Percentiles rank a stretch among this genome's conserved stretches.
Conservation (phyloP, 2,113 vertebrate species). For the Lagopus leucura region DNA sequence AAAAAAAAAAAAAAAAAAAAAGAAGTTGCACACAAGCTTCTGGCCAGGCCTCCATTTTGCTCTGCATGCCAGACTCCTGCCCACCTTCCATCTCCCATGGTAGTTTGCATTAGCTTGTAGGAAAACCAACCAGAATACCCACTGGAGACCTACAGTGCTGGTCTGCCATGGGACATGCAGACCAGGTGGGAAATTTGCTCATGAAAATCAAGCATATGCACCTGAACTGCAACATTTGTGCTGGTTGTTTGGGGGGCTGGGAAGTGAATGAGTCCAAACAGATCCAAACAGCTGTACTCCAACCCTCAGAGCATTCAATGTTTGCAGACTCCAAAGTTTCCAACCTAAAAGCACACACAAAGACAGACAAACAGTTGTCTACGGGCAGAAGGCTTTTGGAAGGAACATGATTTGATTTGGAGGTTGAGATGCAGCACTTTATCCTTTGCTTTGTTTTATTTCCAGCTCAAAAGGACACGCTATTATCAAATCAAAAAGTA, state of each 20-base stretch:
- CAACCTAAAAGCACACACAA: background rate
- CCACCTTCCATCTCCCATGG: background rate
- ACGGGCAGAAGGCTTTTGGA: accelerated
- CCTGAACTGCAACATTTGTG: conserved; percentile 21
- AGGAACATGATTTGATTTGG: background rate
- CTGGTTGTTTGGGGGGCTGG: background rate
- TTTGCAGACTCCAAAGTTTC: background rate
- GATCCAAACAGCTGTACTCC: background rate
- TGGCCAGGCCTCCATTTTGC: background rate
- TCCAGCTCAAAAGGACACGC: background rate
- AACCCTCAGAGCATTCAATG: background rate
- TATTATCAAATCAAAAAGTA: background rate
- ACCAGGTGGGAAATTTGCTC: conserved; percentile 57
- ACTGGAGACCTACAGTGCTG: conserved; percentile 22
- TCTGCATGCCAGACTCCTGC: background rate
- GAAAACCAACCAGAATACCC: conserved; percentile 48
- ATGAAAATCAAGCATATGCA: conserved; percentile 43
- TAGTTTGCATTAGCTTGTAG: conserved; percentile 59
- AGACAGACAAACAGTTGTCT: background rate
- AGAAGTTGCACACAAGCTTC: background rate
- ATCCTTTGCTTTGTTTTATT: background rate
- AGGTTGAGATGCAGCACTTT: background rate
- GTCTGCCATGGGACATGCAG: conserved; percentile 20
- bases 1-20: background rate
- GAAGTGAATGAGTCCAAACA: background rate